Percentiles rank a stretch among this genome's conserved stretches.
Conservation (phyloP, 2,888 invertebrate genomes). For the Cyclophora albipunctata region DNA sequence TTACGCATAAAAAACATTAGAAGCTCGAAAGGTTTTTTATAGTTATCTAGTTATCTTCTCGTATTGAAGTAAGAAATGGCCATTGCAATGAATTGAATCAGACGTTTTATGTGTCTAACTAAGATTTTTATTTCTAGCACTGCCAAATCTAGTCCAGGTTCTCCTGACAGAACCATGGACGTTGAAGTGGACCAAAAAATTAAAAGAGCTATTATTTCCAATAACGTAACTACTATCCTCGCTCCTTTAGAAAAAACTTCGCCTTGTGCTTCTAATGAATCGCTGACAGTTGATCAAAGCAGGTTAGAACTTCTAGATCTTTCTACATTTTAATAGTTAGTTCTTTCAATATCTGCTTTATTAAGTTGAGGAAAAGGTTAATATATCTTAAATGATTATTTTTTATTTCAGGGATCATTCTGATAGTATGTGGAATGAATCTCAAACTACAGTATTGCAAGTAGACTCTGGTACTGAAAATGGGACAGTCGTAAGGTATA, state of each 20-base stretch:
- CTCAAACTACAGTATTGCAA: constrained; percentile 88
- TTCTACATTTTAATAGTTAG: neutral
- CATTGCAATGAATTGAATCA: too few species aligned
- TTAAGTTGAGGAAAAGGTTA: too few species aligned
- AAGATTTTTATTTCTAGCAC: constrained; percentile 33
- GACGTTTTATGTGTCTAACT: neutral
- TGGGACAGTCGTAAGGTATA: constrained; percentile 73
- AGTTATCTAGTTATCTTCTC: too few species aligned
- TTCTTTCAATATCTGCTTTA: neutral
- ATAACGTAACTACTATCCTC: constrained; percentile 48
- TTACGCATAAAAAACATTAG: too few species aligned
- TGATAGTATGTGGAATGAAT: constrained; percentile 92
- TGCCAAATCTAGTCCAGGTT: constrained; percentile 80
- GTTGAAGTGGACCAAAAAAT: constrained; percentile 42
- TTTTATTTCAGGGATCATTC: constrained; percentile 80
- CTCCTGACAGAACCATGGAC: constrained; percentile 61
- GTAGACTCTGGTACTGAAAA: constrained; percentile 81
- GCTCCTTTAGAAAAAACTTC: constrained; percentile 75
- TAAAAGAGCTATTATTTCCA: constrained; percentile 44
- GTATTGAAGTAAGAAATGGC: too few species aligned
- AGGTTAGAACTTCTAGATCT: constrained; percentile 32
- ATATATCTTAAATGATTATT: too few species aligned
- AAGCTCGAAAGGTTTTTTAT: too few species aligned
- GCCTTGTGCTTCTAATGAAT: constrained; percentile 88
- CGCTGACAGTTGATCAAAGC: constrained; percentile 84